phyloP scores from a whole-genome alignment of 2,888 invertebrate species.

The Cataglyphis rosenhaueri region DNA sequence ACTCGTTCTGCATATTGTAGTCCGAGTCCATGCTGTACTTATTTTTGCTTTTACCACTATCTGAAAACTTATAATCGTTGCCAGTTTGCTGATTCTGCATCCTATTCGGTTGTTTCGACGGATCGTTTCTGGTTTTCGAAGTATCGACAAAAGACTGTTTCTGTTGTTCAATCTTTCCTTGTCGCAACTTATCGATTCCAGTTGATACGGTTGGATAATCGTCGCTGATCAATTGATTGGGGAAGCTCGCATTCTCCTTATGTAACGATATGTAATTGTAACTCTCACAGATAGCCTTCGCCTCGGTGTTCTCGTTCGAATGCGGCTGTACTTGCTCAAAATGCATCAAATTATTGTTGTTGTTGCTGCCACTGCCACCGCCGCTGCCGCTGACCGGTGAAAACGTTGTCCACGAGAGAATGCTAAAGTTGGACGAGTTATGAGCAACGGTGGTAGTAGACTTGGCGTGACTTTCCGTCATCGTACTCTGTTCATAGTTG shows the following conservation, averaged over 20 bases:
- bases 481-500: constrained; percentile 79
- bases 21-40: constrained; percentile 82
- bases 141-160: constrained; percentile 77
- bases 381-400: constrained; percentile 74
- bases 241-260: constrained; percentile 77
- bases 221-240: constrained; percentile 71
- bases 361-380: constrained; percentile 49
- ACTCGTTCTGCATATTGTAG: constrained; percentile 80
- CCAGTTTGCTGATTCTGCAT: constrained; percentile 76
- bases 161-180: constrained; percentile 77
- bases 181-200: constrained; percentile 78
- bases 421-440: constrained; percentile 84
- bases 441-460: constrained; percentile 83
- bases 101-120: constrained; percentile 73
- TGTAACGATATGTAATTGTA: constrained; percentile 80
- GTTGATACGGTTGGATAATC: constrained; percentile 65
- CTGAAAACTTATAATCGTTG: constrained; percentile 77
- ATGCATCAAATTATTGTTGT: constrained; percentile 69
- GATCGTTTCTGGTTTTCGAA: constrained; percentile 78
- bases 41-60: constrained; percentile 79
- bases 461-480: constrained; percentile 76
- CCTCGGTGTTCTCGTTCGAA: constrained; percentile 72
- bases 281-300: constrained; percentile 81
- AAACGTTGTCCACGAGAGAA: constrained; percentile 84
- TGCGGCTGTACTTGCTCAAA: constrained; percentile 70